A percentile compares a stretch with the other conserved stretches of the same genome.
Conservation (phyloP, 2,888 invertebrate genomes). For the Lampropteryx suffumata region DNA sequence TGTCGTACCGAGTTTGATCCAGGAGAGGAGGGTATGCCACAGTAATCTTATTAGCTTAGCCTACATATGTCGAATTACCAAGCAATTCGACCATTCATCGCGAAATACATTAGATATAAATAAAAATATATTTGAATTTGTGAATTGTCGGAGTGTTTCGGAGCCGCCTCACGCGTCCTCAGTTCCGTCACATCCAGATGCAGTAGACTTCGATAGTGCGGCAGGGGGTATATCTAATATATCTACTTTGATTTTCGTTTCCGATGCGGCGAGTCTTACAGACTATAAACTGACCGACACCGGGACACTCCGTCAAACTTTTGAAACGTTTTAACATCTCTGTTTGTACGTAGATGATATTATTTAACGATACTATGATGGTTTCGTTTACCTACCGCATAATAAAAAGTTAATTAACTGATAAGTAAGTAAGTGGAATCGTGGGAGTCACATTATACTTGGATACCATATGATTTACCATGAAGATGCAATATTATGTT, state of each 20-base stretch:
- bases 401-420: constrained; percentile 76
- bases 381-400: constrained; percentile 80
- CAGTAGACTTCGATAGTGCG: constrained; percentile 45
- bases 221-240: constrained; percentile 69
- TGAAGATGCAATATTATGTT: constrained; percentile 67
- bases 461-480: constrained; percentile 70
- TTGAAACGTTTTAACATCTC: constrained; percentile 72
- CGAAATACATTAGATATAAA: constrained; percentile 75
- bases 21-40: constrained; percentile 66
- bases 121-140: constrained; percentile 72
- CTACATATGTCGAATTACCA: constrained; percentile 72
- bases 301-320: constrained; percentile 56
- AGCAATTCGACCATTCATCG: constrained; percentile 82
- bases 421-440: constrained; percentile 66
- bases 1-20: constrained; percentile 65
- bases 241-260: constrained; percentile 49
- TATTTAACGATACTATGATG: constrained; percentile 79
- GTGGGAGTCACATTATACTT: constrained; percentile 72
- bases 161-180: constrained; percentile 49
- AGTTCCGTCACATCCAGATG: constrained; percentile 55
- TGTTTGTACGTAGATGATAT: constrained; percentile 75
- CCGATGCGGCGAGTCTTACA: constrained; percentile 54
- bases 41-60: constrained; percentile 74
- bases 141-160: constrained; percentile 58
- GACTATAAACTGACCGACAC: constrained; percentile 65